Base-by-base conservation (phyloP, 2,888 invertebrate genomes). In the Sphecodes monilicornis region DNA sequence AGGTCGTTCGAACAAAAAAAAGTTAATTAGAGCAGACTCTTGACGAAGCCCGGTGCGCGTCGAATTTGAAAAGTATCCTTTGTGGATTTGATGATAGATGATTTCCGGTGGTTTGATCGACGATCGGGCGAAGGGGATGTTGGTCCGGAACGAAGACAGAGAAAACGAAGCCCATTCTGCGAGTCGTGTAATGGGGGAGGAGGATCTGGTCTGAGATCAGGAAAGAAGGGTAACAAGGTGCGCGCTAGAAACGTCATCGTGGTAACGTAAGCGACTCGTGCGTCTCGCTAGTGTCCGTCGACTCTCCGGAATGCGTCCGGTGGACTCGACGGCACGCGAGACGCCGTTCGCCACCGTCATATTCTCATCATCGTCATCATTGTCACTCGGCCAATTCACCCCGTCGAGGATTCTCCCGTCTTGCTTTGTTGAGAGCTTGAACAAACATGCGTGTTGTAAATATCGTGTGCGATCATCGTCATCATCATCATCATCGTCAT, bases 231-330 rank as follows among this genome's bases (percentile, higher is more conserved):
- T 77, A 82, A 50, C 10, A 32, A 89, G 86, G 90, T 89, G 88
- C 93, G 90, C 90, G 89, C 91, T 90, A 91, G 90, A 87, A 89
- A 76, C 87, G 86, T 86, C 88, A 90, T 88, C 88, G 69, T 82
- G 60, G 74, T 76, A 77, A 78, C 64, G 71, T 50, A 82, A 69
- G 71, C 84, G 89, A 86, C 76, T 73, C 70, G 60, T 54, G 32
- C 32, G 60, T 69, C 54, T n/a, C 11, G 46, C 70, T 69, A 80
- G 87, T 89, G 81, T 84, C 84, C 83, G 77, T 86, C 81, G 90
- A 91, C 82, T 91, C 90, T 89, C 91, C 92, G 91, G 87, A 93
- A 93, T 93, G 93, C 93, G 93, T 92, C 91, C 91, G 91, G 91
- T 90, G 90, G 88, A 90, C 80, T 91, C 88, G 88, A 82, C 77